Evolutionary conservation across 1,140 invertebrate genomes (phyloP).

Genomic region (Akabosia matsudoensis): DNA sequence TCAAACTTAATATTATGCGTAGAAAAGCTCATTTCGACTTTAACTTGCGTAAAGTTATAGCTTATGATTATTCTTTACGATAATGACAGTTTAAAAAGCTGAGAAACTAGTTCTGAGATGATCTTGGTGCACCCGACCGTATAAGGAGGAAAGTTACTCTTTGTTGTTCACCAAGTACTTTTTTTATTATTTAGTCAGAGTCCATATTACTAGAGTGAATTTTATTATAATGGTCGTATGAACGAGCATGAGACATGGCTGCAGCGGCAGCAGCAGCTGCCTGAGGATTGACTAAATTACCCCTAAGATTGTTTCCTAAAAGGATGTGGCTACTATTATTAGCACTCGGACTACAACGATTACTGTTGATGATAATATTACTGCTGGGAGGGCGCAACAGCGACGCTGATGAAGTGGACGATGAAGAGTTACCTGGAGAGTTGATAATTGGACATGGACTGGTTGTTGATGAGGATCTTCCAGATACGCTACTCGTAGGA

Average conservation of each 20-base stretch:
- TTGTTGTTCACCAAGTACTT: neutral
- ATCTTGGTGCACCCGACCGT: neutral
- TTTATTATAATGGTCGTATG: neutral
- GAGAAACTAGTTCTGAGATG: constrained; percentile 10
- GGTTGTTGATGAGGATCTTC: constrained; percentile 19
- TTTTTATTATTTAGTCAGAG: neutral
- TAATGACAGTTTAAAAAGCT: constrained; percentile 21
- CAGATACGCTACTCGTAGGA: constrained; percentile 15
- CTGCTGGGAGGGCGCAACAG: neutral
- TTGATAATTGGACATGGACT: constrained; percentile 20
- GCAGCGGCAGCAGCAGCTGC: neutral
- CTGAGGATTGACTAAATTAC: constrained; percentile 8
- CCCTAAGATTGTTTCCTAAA: constrained; percentile 7
- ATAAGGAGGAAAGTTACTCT: neutral
- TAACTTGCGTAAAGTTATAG: neutral
- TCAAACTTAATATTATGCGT: neutral
- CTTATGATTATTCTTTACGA: constrained; percentile 15
- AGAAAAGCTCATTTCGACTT: neutral
- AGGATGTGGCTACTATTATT: neutral
- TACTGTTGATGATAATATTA: neutral
- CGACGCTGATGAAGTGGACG: constrained; percentile 9
- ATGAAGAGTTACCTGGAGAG: constrained; percentile 22
- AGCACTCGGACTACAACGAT: constrained; percentile 1
- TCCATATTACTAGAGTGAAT: neutral
- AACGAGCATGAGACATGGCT: neutral